phyloP scores from a whole-genome alignment of 2,113 vertebrate species.

The Pangasianodon gigas region DNA sequence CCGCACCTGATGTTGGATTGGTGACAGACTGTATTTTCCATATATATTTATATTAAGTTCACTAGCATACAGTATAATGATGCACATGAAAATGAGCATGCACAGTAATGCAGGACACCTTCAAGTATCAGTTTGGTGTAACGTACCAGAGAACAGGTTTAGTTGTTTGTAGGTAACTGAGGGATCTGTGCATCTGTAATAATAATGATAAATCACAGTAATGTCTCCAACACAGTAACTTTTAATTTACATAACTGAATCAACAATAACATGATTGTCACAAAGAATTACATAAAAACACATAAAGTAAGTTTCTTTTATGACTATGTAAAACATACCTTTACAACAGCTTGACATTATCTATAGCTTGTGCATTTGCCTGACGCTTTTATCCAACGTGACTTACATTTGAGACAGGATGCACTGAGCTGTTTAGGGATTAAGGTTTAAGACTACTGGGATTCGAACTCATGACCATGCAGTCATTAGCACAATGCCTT shows the following conservation, averaged over 20 bases:
- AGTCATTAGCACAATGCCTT: background rate
- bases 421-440: too few species aligned
- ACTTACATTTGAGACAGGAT: background rate
- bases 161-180: background rate
- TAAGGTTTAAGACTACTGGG: background rate
- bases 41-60: background rate
- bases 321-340: background rate
- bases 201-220: background rate
- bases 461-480: background rate
- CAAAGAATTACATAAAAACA: background rate
- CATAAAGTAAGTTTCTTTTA: background rate
- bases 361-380: background rate
- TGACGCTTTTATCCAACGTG: background rate
- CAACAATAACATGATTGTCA: background rate
- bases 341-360: background rate
- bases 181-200: background rate
- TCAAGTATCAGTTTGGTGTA: background rate
- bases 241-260: background rate
- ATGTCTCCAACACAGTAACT: background rate
- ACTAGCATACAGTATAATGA: background rate
- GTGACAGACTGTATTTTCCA: background rate
- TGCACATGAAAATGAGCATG: background rate
- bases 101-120: background rate
- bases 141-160: background rate
- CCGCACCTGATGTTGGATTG: background rate